Conservation (phyloP, 2,888 invertebrate genomes). For the Mylabris sibirica region DNA sequence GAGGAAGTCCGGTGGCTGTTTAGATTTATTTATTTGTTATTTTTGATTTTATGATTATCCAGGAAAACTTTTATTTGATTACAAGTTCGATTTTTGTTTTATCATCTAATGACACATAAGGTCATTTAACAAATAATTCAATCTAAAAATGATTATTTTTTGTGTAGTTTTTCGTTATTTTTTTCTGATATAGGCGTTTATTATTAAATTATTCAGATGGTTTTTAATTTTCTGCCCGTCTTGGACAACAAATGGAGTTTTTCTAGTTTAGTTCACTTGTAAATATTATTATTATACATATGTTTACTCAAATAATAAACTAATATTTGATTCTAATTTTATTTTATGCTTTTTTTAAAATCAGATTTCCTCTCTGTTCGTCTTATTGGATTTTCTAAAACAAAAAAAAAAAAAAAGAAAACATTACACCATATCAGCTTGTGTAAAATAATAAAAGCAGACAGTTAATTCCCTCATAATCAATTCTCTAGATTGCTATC, state of each 20-base stretch:
- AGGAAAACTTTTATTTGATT: background rate
- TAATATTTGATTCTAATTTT: conserved; percentile 34
- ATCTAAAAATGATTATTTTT: conserved; percentile 22
- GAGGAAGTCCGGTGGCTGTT: conserved; percentile 45
- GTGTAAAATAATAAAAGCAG: conserved; percentile 7
- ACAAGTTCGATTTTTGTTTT: no score
- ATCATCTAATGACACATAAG: no score
- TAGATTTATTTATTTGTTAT: conserved; percentile 40
- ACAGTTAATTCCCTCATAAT: conserved; percentile 8
- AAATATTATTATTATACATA: conserved; percentile 35
- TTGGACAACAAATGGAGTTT: conserved; percentile 25
- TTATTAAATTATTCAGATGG: conserved; percentile 19
- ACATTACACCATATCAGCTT: conserved; percentile 15
- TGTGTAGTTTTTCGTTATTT: conserved; percentile 23
- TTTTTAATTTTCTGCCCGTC: conserved; percentile 22
- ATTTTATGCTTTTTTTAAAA: conserved; percentile 24
- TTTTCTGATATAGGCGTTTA: background rate
- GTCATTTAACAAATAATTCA: conserved; percentile 29
- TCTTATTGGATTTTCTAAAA: background rate
- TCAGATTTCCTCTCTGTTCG: conserved; percentile 30
- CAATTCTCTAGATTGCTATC: conserved; percentile 1
- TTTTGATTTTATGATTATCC: conserved; percentile 36
- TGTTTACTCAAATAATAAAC: conserved; percentile 37
- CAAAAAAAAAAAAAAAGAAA: no score
- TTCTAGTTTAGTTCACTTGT: conserved; percentile 35